Base-by-base conservation (phyloP, 2,888 invertebrate genomes). In the Diabrotica balteata region DNA sequence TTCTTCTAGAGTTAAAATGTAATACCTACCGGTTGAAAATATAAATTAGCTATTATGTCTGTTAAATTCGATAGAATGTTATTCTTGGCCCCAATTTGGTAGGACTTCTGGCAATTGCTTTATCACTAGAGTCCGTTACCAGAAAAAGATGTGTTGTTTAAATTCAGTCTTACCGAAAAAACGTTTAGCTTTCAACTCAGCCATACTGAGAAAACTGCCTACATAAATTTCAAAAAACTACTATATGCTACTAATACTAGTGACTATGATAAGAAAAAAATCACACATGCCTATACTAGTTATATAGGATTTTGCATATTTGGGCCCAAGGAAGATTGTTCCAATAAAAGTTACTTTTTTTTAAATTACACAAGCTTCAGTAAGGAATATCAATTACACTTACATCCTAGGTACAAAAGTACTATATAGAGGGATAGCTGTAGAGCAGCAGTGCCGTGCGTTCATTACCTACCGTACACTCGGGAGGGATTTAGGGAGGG, bases 261-360 rank as follows among this genome's bases (percentile, higher is more conserved):
- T 80, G 81, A 83, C 83, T 84, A 84, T 82, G 81, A 82, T 82
- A 82, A 80, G 81, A 82, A 82, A 81, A 83, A 81, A 84, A 84
- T 84, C 84, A 84, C 84, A 84, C 84, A 82, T 82, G 81, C 82
- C 83, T 83, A 83, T 83, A 79, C 77, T 78, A 75, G 71, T 75
- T 78, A 79, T 80, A 82, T 81, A 83, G 83, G 83, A 81, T 82
- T 63, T 81, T 81, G 79, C 80, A 79, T 82, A 81, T 74, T 78
- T 84, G 84, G 84, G 84, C 84, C 84, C 84, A 84, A 85, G 83
- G 83, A 84, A 84, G 84, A 85, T 85, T 85, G 84, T 85, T 84
- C 80, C 80, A 81, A 32, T 32, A 80, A 77, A 78, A 79, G 78
- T 79, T 74, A 32, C 68, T 70, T 78, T 74, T 71, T 72, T 69